A percentile compares a stretch with the other conserved stretches of the same genome.
phyloP scores from a whole-genome alignment of 2,888 invertebrate genomes.

The Drosophila picticornis region DNA sequence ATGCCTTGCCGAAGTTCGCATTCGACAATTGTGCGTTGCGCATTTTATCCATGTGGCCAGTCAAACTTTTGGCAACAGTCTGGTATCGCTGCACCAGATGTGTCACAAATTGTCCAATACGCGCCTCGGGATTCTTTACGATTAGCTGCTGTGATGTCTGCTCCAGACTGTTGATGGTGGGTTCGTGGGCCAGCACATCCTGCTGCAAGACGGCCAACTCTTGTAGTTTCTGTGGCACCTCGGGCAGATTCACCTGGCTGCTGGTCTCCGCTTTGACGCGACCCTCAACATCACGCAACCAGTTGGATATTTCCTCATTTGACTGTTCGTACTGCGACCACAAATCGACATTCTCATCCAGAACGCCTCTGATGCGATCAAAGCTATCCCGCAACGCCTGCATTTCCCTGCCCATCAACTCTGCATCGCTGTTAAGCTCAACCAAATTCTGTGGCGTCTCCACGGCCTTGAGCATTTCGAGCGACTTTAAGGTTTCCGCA shows the following conservation, averaged over 20 bases:
- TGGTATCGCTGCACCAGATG: slow-evolving; percentile 92
- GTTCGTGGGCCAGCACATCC: slow-evolving; percentile 88
- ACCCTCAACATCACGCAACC: slow-evolving; percentile 93
- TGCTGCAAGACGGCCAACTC: slow-evolving; percentile 88
- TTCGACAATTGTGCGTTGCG: slow-evolving; percentile 89
- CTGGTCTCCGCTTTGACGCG: slow-evolving; percentile 91
- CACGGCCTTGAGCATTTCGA: slow-evolving; percentile 90
- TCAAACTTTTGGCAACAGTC: slow-evolving; percentile 90
- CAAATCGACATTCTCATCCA: slow-evolving; percentile 90
- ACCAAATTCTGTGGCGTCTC: slow-evolving; percentile 90
- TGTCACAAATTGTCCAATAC: slow-evolving; percentile 92
- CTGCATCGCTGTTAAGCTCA: slow-evolving; percentile 89
- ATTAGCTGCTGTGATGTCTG: slow-evolving; percentile 90
- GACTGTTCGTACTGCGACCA: slow-evolving; percentile 93
- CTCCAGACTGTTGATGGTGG: slow-evolving; percentile 89
- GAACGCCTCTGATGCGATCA: slow-evolving; percentile 88
- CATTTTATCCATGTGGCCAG: slow-evolving; percentile 90
- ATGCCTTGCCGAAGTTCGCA: slow-evolving; percentile 89
- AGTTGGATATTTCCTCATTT: slow-evolving; percentile 90
- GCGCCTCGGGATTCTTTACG: slow-evolving; percentile 92
- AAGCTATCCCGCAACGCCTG: slow-evolving; percentile 89
- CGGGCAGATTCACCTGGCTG: slow-evolving; percentile 89
- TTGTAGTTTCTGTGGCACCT: slow-evolving; percentile 89
- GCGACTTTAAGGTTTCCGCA: slow-evolving; percentile 89
- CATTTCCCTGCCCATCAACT: slow-evolving; percentile 90